A percentile compares a stretch with the other conserved stretches of the same genome.
These are phyloP conservation scores for Hydrotaea diabolus DNA, from an alignment of 2,888 invertebrate species.

Conservation along the genomic window DNA sequence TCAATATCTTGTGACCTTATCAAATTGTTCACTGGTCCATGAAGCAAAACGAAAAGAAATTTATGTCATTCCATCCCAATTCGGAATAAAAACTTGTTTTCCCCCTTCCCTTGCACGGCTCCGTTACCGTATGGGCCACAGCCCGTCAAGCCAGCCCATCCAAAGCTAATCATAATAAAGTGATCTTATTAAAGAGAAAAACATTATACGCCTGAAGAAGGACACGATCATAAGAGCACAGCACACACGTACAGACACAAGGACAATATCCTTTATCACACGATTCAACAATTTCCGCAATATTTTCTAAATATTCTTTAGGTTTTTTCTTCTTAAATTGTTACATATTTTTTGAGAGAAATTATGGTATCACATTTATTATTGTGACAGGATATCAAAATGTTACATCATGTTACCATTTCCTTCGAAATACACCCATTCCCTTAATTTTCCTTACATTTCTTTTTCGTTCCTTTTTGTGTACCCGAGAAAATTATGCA, in stretches of 20 bases:
- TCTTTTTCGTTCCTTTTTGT: too few species aligned
- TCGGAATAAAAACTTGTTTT: conserved; percentile 37
- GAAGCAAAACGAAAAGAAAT: conserved; percentile 63
- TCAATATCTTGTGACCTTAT: conserved; percentile 59
- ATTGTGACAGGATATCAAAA: conserved; percentile 66
- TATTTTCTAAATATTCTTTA: neutral
- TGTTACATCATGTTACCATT: conserved; percentile 36
- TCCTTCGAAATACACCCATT: neutral
- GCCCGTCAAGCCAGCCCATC: conserved; percentile 54
- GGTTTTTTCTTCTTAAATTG: conserved; percentile 27
- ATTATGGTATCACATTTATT: conserved; percentile 64
- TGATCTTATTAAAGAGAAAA: conserved; percentile 61
- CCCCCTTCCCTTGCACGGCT: neutral
- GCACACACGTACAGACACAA: neutral
- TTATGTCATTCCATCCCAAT: conserved; percentile 50
- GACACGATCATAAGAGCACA: neutral
- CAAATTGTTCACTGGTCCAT: conserved; percentile 61
- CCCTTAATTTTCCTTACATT: neutral
- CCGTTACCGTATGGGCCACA: conserved; percentile 53
- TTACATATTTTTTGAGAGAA: conserved; percentile 31
- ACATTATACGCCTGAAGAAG: conserved; percentile 16
- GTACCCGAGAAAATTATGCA: neutral
- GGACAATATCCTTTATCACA: neutral
- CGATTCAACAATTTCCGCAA: conserved; percentile 44
- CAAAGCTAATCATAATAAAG: conserved; percentile 63